Percentiles rank a stretch among this genome's conserved stretches.
phyloP scores from a whole-genome alignment of 2,888 invertebrate species.

The Sarcophaga caerulescens region DNA sequence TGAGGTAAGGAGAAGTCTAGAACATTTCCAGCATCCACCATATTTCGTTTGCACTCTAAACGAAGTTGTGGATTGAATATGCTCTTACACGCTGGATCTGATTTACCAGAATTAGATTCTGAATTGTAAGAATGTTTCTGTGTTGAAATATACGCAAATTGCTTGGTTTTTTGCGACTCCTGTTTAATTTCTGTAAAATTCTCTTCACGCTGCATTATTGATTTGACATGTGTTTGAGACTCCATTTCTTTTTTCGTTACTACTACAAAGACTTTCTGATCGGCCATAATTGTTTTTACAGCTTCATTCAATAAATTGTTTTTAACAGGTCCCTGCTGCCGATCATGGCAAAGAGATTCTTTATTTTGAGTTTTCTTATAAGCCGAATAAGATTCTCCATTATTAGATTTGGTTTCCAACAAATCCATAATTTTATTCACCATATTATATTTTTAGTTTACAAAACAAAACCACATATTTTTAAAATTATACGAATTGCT shows the following conservation, averaged over 20 bases:
- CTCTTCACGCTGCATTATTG: background rate
- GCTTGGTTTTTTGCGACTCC: background rate
- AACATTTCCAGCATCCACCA: too few relatives aligned
- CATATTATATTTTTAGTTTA: background rate
- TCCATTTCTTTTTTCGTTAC: background rate
- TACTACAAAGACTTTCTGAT: background rate
- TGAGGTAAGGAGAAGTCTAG: too few relatives aligned
- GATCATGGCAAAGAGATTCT: background rate
- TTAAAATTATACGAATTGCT: background rate
- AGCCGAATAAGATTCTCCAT: background rate
- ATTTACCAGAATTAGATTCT: too few relatives aligned
- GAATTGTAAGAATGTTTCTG: too few relatives aligned
- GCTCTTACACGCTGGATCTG: too few relatives aligned
- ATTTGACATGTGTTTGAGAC: background rate
- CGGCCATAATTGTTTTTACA: conserved; percentile 15
- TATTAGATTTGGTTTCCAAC: conserved; percentile 4
- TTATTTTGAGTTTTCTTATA: background rate
- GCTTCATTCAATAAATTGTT: background rate
- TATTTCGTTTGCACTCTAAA: too few relatives aligned
- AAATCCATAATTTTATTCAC: conserved; percentile 3
- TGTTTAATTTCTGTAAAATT: conserved; percentile 43
- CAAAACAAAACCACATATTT: background rate
- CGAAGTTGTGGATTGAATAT: too few relatives aligned
- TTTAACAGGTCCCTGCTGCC: too few relatives aligned
- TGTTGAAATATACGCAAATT: background rate